phyloP scores from a whole-genome alignment of 2,797 vertebrate species.

The Halcyon smyrnensis region DNA sequence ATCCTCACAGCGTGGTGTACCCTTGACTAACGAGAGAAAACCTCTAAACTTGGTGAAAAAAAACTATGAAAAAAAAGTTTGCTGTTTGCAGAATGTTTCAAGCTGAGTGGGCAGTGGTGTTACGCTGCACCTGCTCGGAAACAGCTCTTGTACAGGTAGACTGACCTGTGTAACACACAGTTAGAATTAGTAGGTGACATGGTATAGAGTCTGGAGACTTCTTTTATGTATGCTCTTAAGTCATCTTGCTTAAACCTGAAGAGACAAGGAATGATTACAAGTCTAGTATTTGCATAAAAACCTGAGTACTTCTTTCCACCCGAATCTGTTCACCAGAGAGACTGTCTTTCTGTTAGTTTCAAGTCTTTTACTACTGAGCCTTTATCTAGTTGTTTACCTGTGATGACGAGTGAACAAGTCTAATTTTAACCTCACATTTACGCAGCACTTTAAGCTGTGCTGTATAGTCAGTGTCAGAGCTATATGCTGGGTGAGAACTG shows the following conservation, averaged over 20 bases:
- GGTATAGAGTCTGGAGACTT: not conserved
- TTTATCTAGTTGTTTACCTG: not conserved
- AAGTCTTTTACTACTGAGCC: not conserved
- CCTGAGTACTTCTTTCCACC: not conserved
- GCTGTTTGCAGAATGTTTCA: not conserved
- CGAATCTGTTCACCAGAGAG: not conserved
- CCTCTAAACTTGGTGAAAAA: not conserved
- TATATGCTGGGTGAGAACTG: not conserved
- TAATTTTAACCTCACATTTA: not conserved
- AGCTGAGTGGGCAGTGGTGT: not conserved
- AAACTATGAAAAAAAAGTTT: not conserved
- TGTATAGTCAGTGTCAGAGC: not conserved
- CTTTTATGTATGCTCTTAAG: not conserved
- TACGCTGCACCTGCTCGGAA: not conserved
- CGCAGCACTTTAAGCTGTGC: not conserved
- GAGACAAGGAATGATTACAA: not conserved
- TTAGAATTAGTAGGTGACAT: not conserved
- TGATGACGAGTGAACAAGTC: not conserved
- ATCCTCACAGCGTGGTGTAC: rapidly evolving
- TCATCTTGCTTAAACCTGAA: not conserved
- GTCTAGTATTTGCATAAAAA: not conserved
- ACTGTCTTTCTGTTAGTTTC: not conserved
- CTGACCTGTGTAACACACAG: not conserved
- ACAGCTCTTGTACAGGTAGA: not conserved
- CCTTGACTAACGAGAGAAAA: rapidly evolving